Evolutionary conservation across 2,888 invertebrate genomes (phyloP), one percentile per base, ranked within the genome.

Genomic region (Dryadula phaetusa): DNA sequence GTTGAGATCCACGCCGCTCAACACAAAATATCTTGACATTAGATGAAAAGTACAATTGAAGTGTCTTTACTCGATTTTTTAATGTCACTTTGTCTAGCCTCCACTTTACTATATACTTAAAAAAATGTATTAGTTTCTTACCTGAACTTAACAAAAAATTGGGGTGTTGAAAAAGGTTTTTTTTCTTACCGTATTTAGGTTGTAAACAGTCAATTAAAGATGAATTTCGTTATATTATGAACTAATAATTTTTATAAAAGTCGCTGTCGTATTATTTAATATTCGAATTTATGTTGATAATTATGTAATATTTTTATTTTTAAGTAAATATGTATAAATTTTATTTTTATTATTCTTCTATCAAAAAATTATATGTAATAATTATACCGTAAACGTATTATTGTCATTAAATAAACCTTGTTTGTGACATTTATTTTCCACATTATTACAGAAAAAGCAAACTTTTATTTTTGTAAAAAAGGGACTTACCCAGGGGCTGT

Each of bases 401-500:
- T 8, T 53, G 14, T 34, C 0, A n/a, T 49, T 25, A 16, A 49
- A 25, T n/a, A 16, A n/a, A 3, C 6, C 14, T 10, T 53, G 28
- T 12, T 18, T 18, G 20, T 18, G 37, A 54, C n/a, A 22, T 22
- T n/a, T 56, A 22, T 56, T 37, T 56, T 22, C 1, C n/a, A 22
- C 22, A 40, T 56, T 56, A 40, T 8, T 22, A 20, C 0, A 37
- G 18, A 14, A 20, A 56, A 22, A 56, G 37, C 3, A 20, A 37
- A 54, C n/a, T 56, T n/a, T 22, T n/a, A 1, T 22, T 56, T 34
- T 22, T 56, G 22, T 7, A 40, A 56, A 34, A 52, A 56, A 56
- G 37, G 54, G 54, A 37, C 20, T 54, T 54, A 37, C 54, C 54
- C 22, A 56, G 37, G 54, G 54, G 22, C 37, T 12, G 37, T 56